These are phyloP conservation scores for Rhopalosiphum nymphaeae DNA, from an alignment of 2,888 invertebrate species.

Conservation along the genomic window DNA sequence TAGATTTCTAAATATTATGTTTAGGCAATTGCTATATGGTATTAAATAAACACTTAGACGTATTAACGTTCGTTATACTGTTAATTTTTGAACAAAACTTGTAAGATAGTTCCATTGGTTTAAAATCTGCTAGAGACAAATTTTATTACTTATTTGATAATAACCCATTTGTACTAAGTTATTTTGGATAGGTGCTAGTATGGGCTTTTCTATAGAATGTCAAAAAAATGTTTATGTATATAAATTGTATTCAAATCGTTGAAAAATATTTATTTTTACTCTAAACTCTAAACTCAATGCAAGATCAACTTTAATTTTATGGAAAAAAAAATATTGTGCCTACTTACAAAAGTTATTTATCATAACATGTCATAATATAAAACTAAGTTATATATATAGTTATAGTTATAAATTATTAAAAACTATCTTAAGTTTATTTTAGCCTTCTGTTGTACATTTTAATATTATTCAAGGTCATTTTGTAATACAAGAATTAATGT, in stretches of 20 bases:
- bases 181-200: background rate
- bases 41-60: background rate
- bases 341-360: background rate
- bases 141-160: background rate
- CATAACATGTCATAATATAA: background rate
- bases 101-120: background rate
- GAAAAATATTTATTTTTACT: background rate
- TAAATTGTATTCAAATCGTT: background rate
- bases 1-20: background rate
- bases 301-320: background rate
- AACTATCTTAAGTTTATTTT: background rate
- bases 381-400: too few relatives aligned
- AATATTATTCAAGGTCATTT: background rate
- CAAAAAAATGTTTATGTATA: background rate
- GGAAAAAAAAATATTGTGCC: background rate
- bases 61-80: too few relatives aligned
- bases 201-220: background rate
- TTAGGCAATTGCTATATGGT: background rate
- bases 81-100: background rate
- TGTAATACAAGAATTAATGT: background rate
- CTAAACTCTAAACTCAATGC: background rate
- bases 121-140: background rate
- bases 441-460: background rate
- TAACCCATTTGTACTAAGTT: background rate
- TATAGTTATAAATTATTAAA: background rate